Base-by-base conservation (phyloP, 2,888 invertebrate genomes). In the Linnaemya vulpina region DNA sequence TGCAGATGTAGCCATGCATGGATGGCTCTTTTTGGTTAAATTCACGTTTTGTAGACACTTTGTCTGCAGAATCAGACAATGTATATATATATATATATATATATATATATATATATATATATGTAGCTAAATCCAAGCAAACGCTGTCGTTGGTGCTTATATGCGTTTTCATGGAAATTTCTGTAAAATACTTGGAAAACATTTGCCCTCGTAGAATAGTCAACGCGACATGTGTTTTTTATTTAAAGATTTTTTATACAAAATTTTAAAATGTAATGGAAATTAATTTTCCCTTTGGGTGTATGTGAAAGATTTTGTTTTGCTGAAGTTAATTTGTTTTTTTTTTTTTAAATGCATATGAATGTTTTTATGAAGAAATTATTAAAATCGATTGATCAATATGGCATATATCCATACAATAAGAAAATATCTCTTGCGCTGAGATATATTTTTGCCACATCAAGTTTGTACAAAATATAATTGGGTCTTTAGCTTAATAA, bases 151-250 rank as follows among this genome's bases (percentile, higher is more conserved):
- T 38, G 15, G 40, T 53, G 49, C 20, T 30, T 13, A 38, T 40
- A 13, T 40, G 13, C 17, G 9, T 60, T 49, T 85, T 85, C 85
- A 78, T 58, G 70, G 84, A 85, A 85, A 78, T 51, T 71, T 63
- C 20, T 53, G 3, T 43, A 30, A 82, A 85, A 85, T 85, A 65
- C 85, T 82, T 65, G 71, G 85, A 85, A 85, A 79, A 67, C 75
- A 82, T 79, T 75, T 82, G n/a, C n/a, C n/a, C n/a, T n/a, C n/a
- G 74, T 30, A 38, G 3, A 35, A 43, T 49, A 53, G 62, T 46
- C 53, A 65, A 30, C 17, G 51, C 55, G 65, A 75, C 78, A 82
- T 85, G 40, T 85, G 82, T 58, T 71, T 58, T 71, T 78, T 46
- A 75, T 75, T 74, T 82, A 65, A 68, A 74, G 20, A 81, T 74